Evolutionary conservation across 92 coral and sea anemone genomes (phyloP).

Genomic region (Palythoa grandis): DNA sequence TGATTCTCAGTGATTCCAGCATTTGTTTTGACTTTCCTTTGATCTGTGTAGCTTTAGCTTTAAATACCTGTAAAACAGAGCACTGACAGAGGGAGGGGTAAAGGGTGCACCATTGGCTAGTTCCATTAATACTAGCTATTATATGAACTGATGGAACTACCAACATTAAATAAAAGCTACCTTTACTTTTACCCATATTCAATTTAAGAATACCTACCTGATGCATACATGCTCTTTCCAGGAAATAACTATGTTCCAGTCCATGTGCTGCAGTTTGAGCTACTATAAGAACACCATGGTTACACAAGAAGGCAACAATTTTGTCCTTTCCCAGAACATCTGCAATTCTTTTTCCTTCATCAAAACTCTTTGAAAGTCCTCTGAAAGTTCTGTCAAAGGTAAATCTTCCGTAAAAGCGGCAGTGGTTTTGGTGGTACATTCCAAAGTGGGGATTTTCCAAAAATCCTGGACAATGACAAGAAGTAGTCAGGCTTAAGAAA

Average conservation of each 20-base stretch:
- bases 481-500: too few relatives aligned
- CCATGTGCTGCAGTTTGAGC: slow-evolving; percentile 20
- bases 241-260: slow-evolving; percentile 31
- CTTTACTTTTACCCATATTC: neutral
- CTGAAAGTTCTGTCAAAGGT: slow-evolving; percentile 30
- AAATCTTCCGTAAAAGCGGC: slow-evolving; percentile 31
- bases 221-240: slow-evolving; percentile 47
- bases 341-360: slow-evolving; percentile 37
- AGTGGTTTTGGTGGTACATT: slow-evolving; percentile 43
- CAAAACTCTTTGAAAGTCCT: slow-evolving; percentile 41
- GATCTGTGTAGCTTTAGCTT: too few relatives aligned
- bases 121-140: too few relatives aligned
- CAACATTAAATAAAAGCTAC: neutral
- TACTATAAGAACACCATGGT: slow-evolving; percentile 24
- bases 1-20: too few relatives aligned
- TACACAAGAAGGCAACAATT: slow-evolving; percentile 17
- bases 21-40: too few relatives aligned
- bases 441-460: slow-evolving; percentile 39
- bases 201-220: neutral
- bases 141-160: too few relatives aligned
- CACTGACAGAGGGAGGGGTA: too few relatives aligned
- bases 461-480: slow-evolving; percentile 3
- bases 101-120: too few relatives aligned
- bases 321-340: slow-evolving; percentile 27
- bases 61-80: too few relatives aligned